phyloP scores from a whole-genome alignment of 2,888 invertebrate genomes.

The Synanthedon formicaeformis region DNA sequence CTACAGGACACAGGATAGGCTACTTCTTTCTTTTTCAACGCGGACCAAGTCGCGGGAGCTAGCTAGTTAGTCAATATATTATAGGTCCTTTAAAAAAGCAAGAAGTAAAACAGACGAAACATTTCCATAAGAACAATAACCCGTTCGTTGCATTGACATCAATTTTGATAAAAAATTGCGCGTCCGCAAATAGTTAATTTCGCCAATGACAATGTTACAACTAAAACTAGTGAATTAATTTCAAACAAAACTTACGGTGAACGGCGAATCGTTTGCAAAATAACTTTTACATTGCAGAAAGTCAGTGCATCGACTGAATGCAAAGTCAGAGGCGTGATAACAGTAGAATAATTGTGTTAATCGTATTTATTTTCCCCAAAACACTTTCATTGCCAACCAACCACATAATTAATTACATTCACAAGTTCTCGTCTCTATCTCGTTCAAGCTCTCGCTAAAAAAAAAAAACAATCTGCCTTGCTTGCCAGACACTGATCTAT shows the following conservation, averaged over 20 bases:
- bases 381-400: neutral
- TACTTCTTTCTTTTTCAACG: no score
- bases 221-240: neutral
- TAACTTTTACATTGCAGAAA: neutral
- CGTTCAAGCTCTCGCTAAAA: no score
- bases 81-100: no score
- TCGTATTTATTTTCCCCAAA: neutral
- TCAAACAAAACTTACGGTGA: neutral
- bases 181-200: neutral
- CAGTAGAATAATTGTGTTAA: neutral
- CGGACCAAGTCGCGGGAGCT: no score
- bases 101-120: no score
- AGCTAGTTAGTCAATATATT: no score
- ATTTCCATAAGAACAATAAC: no score
- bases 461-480: no score
- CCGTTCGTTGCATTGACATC: neutral
- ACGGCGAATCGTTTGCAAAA: neutral
- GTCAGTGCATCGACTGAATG: neutral
- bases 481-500: no score
- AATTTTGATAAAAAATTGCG: neutral
- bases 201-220: neutral
- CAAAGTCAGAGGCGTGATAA: neutral
- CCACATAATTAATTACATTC: no score
- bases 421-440: no score
- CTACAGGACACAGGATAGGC: no score